Conservation (phyloP, 2,888 invertebrate genomes). For the Euphydryas editha region DNA sequence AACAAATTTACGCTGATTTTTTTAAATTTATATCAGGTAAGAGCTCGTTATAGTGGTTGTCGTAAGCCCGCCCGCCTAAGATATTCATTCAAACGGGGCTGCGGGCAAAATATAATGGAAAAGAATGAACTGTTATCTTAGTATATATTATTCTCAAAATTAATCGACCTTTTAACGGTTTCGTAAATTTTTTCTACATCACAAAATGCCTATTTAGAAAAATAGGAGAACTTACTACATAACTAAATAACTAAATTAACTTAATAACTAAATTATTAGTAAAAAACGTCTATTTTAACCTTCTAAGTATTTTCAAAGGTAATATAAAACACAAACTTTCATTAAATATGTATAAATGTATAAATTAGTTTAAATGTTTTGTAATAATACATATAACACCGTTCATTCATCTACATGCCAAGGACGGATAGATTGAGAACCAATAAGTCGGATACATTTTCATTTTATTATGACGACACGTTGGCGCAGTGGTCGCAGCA, state of each 20-base stretch:
- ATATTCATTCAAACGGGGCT: slow-evolving; percentile 14
- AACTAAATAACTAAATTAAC: too few species aligned
- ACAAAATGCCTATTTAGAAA: neutral
- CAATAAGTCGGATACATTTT: slow-evolving; percentile 14
- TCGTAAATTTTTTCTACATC: neutral
- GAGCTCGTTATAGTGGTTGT: slow-evolving; percentile 6
- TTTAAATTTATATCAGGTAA: slow-evolving; percentile 4
- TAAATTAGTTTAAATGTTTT: too few species aligned
- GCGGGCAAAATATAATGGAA: slow-evolving; percentile 15
- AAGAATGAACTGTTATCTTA: slow-evolving; percentile 18
- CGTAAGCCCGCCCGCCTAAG: slow-evolving; percentile 14
- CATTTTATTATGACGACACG: too few species aligned
- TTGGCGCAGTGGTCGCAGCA: too few species aligned
- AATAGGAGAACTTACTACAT: neutral
- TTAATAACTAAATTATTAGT: too few species aligned
- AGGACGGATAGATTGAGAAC: slow-evolving; percentile 30
- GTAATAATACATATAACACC: too few species aligned
- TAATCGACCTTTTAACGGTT: slow-evolving; percentile 5
- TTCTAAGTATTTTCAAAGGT: too few species aligned
- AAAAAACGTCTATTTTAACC: too few species aligned
- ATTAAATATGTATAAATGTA: neutral
- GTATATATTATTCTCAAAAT: slow-evolving; percentile 12
- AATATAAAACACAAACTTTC: neutral
- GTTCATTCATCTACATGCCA: slow-evolving; percentile 23
- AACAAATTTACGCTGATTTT: neutral